Conservation (phyloP, 2,888 invertebrate genomes). For the Acronicta leporina region DNA sequence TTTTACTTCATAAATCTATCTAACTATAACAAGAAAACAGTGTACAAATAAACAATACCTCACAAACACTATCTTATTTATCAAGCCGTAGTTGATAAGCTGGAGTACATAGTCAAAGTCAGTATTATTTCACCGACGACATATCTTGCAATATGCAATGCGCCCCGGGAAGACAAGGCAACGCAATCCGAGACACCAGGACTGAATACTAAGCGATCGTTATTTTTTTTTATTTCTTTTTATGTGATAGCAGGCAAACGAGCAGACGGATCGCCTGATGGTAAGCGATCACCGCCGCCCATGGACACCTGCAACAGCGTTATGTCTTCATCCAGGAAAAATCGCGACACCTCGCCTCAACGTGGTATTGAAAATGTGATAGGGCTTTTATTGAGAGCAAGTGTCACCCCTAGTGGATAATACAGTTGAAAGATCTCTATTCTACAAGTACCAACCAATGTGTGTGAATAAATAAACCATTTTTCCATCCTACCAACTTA, state of each 20-base stretch:
- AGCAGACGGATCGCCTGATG: no score
- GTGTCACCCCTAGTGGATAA: no score
- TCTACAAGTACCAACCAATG: no score
- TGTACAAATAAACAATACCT: background rate
- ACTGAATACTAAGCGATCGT: conserved; percentile 82
- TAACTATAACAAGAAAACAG: background rate
- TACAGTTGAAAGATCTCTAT: no score
- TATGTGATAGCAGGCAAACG: no score
- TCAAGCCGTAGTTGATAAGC: conserved; percentile 24
- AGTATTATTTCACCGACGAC: conserved; percentile 44
- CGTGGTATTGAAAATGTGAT: conserved; percentile 63
- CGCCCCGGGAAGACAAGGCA: conserved; percentile 80
- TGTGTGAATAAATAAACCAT: no score
- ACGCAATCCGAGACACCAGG: conserved; percentile 73
- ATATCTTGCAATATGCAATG: conserved; percentile 75
- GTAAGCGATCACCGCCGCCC: no score
- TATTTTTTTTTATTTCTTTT: no score
- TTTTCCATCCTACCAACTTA: no score
- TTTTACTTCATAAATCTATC: background rate
- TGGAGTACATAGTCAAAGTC: conserved; percentile 35
- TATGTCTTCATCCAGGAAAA: conserved; percentile 82
- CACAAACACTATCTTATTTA: conserved; percentile 6
- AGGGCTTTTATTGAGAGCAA: conserved; percentile 47
- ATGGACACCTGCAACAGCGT: no score
- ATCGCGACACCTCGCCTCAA: conserved; percentile 63